Evolutionary conservation across 1,140 invertebrate genomes (phyloP).

Genomic region (Coelopa frigida): DNA sequence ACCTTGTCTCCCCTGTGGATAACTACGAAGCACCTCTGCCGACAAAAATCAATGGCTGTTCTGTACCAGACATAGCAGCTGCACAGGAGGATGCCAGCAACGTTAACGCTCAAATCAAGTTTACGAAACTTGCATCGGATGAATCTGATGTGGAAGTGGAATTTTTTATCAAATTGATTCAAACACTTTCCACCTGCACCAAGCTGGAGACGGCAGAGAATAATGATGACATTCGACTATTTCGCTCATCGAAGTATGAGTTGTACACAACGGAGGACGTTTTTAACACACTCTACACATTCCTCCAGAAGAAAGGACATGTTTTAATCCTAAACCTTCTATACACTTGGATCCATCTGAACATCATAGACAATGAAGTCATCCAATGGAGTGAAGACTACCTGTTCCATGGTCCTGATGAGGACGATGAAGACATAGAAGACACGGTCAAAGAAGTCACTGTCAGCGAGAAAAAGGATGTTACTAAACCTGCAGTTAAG

Average conservation of each 20-base stretch:
- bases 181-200: constrained; percentile 31
- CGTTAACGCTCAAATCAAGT: background rate
- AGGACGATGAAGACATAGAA: constrained; percentile 20
- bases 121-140: constrained; percentile 12
- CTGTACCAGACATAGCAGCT: no score
- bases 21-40: constrained; percentile 43
- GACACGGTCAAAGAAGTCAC: constrained; percentile 12
- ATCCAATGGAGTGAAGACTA: constrained; percentile 36
- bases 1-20: constrained; percentile 46
- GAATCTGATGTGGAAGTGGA: constrained; percentile 36
- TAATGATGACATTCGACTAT: constrained; percentile 32
- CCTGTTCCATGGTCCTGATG: constrained; percentile 19
- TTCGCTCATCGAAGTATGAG: constrained; percentile 54
- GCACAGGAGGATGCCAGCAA: constrained; percentile 13
- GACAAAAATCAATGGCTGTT: constrained; percentile 47
- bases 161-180: constrained; percentile 39
- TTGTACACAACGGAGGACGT: constrained; percentile 57
- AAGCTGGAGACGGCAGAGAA: constrained; percentile 32
- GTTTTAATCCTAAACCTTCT: constrained; percentile 60
- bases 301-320: constrained; percentile 59
- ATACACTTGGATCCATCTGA: constrained; percentile 54
- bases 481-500: constrained; percentile 15
- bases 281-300: constrained; percentile 56
- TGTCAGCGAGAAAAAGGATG: constrained; percentile 8
- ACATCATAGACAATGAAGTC: constrained; percentile 46